A percentile compares a stretch with the other conserved stretches of the same genome.
phyloP scores from a whole-genome alignment of 2,113 vertebrate genomes.

The Erythrocebus patas region DNA sequence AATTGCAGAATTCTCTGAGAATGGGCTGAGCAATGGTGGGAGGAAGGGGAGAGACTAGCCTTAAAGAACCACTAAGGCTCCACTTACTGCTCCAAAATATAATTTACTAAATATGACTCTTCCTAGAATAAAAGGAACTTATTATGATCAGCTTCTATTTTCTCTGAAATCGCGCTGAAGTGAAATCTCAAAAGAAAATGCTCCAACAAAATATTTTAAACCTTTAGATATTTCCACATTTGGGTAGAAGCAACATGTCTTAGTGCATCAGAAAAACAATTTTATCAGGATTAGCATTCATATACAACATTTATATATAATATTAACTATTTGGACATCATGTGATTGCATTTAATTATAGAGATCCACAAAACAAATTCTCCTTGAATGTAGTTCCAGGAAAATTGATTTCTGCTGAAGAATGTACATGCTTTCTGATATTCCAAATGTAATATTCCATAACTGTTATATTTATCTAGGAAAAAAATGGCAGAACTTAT shows the following conservation, averaged over 20 bases:
- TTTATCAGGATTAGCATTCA: neutral
- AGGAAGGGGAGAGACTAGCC: neutral
- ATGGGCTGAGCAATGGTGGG: neutral
- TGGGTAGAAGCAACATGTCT: neutral
- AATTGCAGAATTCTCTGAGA: neutral
- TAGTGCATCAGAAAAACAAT: neutral
- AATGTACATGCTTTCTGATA: neutral
- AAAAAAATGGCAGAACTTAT: conserved; percentile 5
- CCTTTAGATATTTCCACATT: conserved; percentile 6
- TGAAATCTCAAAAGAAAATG: conserved; percentile 50
- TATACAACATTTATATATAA: conserved; percentile 37
- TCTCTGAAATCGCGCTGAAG: conserved; percentile 10
- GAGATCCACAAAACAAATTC: neutral
- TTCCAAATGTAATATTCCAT: neutral
- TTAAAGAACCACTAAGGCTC: neutral
- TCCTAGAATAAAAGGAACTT: neutral
- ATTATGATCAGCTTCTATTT: conserved; percentile 20
- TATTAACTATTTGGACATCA: conserved; percentile 15
- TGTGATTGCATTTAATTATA: neutral
- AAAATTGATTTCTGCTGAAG: conserved; percentile 37
- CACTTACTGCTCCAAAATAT: neutral
- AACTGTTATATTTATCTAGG: conserved; percentile 1
- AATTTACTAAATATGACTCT: neutral
- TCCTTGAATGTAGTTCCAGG: conserved; percentile 32
- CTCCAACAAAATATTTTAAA: neutral